Conservation (phyloP, 2,113 vertebrate genomes). For the Pollachius pollachius region DNA sequence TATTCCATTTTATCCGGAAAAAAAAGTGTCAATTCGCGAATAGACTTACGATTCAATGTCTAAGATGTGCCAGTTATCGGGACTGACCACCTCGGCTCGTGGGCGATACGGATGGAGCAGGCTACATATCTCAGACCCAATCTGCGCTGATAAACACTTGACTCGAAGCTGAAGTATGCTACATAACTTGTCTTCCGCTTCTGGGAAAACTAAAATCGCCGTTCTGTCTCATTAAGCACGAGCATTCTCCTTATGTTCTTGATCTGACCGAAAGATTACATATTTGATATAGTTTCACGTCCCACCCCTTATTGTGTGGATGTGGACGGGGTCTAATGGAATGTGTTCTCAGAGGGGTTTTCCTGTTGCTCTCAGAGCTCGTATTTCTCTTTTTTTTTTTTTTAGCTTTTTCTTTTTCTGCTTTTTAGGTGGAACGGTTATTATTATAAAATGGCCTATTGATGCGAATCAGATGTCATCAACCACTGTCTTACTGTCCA, state of each 20-base stretch:
- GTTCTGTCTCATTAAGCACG: conserved; percentile 32
- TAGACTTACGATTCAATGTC: too few species aligned
- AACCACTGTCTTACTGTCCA: too few species aligned
- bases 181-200: conserved; percentile 27
- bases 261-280: conserved; percentile 67
- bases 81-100: too few species aligned
- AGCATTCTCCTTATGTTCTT: conserved; percentile 24
- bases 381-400: conserved; percentile 68
- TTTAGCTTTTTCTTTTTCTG: conserved; percentile 23
- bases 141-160: too few species aligned
- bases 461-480: too few species aligned
- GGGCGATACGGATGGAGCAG: too few species aligned
- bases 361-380: conserved; percentile 75
- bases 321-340: conserved; percentile 58
- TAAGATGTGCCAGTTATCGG: too few species aligned
- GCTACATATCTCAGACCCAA: too few species aligned
- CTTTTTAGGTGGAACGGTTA: conserved; percentile 22
- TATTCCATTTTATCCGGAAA: too few species aligned
- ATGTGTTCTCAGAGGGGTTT: conserved; percentile 76
- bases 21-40: too few species aligned
- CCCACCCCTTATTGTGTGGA: conserved; percentile 77
- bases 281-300: conserved; percentile 58
- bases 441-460: too few species aligned
- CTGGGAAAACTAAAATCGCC: conserved; percentile 8
- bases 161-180: too few species aligned